Conservation (phyloP, 2,888 invertebrate species). For the Thyatira batis region DNA sequence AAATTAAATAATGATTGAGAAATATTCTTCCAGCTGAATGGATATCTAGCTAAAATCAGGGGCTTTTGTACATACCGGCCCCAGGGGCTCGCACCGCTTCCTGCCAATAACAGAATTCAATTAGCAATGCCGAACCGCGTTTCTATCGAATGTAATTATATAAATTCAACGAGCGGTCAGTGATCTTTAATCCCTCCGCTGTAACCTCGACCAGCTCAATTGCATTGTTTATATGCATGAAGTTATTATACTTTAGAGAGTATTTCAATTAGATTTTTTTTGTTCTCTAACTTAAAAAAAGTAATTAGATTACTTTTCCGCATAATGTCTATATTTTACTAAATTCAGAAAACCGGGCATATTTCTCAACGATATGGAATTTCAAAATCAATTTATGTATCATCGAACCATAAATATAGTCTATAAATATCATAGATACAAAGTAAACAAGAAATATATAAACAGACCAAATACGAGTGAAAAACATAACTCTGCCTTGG, state of each 20-base stretch:
- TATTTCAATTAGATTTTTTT: not conserved
- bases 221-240: not conserved
- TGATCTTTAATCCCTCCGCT: not conserved
- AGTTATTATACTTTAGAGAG: not conserved
- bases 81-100: constrained; percentile 8
- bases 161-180: not conserved
- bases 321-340: too few relatives aligned
- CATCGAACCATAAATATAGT: too few relatives aligned
- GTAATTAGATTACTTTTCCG: too few relatives aligned
- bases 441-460: too few relatives aligned
- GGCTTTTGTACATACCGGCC: constrained; percentile 5
- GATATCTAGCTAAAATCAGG: constrained; percentile 4
- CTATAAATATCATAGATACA: too few relatives aligned
- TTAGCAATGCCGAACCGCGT: constrained; percentile 11
- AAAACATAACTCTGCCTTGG: too few relatives aligned
- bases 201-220: not conserved
- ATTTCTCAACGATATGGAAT: too few relatives aligned
- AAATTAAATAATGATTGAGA: not conserved
- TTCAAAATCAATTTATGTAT: too few relatives aligned
- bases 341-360: too few relatives aligned
- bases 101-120: constrained; percentile 22
- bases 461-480: too few relatives aligned
- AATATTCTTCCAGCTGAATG: not conserved
- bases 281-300: too few relatives aligned
- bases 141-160: constrained; percentile 3